These are phyloP conservation scores for Ellobius talpinus DNA, from an alignment of 2,113 vertebrate genomes.

Conservation along the genomic window DNA sequence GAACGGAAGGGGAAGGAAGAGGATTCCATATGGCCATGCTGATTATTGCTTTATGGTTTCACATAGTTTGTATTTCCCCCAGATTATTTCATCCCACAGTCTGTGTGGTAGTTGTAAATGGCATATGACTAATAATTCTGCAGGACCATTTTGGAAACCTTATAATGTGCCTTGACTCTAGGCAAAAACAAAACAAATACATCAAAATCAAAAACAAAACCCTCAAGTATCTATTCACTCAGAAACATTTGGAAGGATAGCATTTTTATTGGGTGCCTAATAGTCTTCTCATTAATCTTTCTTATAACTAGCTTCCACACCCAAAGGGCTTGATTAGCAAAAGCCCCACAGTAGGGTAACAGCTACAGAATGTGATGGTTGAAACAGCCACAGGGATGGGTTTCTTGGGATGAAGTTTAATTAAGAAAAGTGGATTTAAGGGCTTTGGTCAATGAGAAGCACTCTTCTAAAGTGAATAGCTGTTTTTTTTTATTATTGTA, in stretches of 20 bases:
- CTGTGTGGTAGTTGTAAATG: not conserved
- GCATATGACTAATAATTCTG: not conserved
- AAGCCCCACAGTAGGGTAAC: not conserved
- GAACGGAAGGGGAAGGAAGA: not conserved
- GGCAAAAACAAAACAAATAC: not conserved
- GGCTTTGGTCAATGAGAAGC: slow-evolving; percentile 13
- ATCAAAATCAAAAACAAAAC: not conserved
- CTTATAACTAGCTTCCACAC: not conserved
- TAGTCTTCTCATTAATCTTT: slow-evolving; percentile 19
- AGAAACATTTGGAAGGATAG: not conserved
- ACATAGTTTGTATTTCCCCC: not conserved
- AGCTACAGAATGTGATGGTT: not conserved
- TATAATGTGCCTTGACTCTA: not conserved
- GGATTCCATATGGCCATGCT: not conserved
- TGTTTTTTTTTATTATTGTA: not conserved
- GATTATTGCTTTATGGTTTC: slow-evolving; percentile 5
- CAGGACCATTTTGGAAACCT: slow-evolving; percentile 20
- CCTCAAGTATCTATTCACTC: not conserved
- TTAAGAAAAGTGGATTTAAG: not conserved
- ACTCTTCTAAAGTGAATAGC: not conserved
- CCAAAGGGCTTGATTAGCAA: not conserved
- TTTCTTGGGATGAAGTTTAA: slow-evolving; percentile 35
- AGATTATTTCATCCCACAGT: not conserved
- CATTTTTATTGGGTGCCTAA: not conserved
- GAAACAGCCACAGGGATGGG: not conserved